Base-by-base conservation (phyloP, 2,888 invertebrate genomes). In the Taphrorychus bicolor region DNA sequence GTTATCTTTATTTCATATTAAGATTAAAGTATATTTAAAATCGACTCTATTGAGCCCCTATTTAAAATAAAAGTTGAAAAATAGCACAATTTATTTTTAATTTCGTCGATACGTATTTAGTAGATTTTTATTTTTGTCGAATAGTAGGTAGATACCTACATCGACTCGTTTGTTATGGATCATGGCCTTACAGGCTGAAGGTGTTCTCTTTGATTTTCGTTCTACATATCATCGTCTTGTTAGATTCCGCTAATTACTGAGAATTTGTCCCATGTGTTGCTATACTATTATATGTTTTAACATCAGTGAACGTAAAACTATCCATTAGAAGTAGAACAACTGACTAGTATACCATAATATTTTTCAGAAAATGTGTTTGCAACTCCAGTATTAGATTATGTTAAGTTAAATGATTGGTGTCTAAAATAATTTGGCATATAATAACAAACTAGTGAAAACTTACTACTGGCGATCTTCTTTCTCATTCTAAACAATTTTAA, bases 51-150 rank as follows among this genome's bases (percentile, higher is more conserved):
- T 76, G 80, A 80, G 78, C 75, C 74, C 69, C 77, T 75, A 78
- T 79, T 79, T 81, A 78, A n/a, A 75, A 80, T 78, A 78, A 80
- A 79, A 78, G 74, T 76, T 78, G 76, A 79, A 77, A 77, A 78
- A 76, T 81, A 82, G 82, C 82, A 82, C 82, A 82, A 82, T 81
- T 79, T 78, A 78, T 79, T 80, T 79, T 80, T 79, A 78, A 80
- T 78, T 80, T 76, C 73, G 72, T 73, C 62, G 56, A 70, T 57
- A 71, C 71, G 70, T 68, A 49, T 60, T 58, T 69, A 69, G 24
- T 67, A 68, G 21, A 63, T 71, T 73, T 74, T 69, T 70, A 63
- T 69, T 72, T 71, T 60, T 71, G 62, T 64, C 67, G 56, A 48
- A 21, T 64, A 42, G 59, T 45, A 59, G 63, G 22, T n/a, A n/a